Evolutionary conservation across 2,888 invertebrate species (phyloP).

Genomic region (Bedellia somnulentella): DNA sequence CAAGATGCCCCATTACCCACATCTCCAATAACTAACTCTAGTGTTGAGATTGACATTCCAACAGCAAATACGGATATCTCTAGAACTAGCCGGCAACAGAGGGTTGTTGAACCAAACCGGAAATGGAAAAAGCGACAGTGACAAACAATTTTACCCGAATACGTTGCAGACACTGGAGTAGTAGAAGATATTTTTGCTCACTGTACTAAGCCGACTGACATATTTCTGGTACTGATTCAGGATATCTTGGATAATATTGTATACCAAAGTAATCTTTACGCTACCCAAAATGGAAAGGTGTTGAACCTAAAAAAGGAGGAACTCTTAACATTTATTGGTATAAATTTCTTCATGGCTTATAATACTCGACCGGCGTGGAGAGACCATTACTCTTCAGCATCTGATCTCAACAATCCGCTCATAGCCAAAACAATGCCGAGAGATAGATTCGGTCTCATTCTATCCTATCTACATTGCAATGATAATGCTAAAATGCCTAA

Average conservation of each 20-base stretch:
- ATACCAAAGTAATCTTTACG: slow-evolving; percentile 5
- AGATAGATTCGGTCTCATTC: slow-evolving; percentile 6
- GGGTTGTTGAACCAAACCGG: no score
- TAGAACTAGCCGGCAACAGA: no score
- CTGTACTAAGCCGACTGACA: slow-evolving; percentile 3
- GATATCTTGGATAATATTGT: slow-evolving; percentile 3
- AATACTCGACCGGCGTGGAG: slow-evolving; percentile 11
- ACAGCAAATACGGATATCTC: no score
- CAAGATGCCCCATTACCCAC: no score
- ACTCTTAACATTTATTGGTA: slow-evolving; percentile 3
- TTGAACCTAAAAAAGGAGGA: slow-evolving; percentile 5
- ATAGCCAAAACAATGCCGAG: slow-evolving; percentile 2
- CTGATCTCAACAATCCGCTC: slow-evolving; percentile 11
- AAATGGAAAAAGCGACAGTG: no score
- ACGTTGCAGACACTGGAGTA: no score
- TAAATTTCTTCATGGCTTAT: slow-evolving; percentile 3
- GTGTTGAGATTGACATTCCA: no score
- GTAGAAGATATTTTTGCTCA: slow-evolving; percentile 2
- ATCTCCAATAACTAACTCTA: no score
- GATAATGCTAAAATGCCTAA: neutral
- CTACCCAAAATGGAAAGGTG: slow-evolving; percentile 3
- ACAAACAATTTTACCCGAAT: no score
- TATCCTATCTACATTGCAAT: slow-evolving; percentile 1
- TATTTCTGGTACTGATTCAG: slow-evolving; percentile 1
- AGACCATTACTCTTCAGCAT: slow-evolving; percentile 12